Conservation (phyloP, 2,113 vertebrate genomes). For the Pipra filicauda region DNA sequence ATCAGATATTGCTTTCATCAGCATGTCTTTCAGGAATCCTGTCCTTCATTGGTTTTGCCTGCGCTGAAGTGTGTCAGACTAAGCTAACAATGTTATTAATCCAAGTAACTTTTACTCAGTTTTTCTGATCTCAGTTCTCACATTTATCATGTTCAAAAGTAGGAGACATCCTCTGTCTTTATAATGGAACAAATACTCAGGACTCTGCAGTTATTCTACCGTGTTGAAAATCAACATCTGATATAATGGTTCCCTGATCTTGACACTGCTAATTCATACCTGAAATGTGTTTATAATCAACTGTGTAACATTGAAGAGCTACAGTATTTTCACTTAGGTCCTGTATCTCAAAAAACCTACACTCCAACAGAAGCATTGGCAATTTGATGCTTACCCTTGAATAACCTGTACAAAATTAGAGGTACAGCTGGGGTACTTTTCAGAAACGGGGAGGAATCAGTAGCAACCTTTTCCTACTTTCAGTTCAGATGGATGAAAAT, state of each 20-base stretch:
- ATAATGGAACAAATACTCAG: neutral
- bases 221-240: rapidly evolving
- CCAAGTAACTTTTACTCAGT: neutral
- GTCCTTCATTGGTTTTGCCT: neutral
- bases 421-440: neutral
- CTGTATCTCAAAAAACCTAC: neutral
- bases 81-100: neutral
- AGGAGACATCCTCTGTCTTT: neutral
- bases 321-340: rapidly evolving
- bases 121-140: neutral
- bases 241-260: neutral
- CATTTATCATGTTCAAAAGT: neutral
- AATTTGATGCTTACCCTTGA: neutral
- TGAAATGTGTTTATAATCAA: neutral
- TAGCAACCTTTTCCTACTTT: neutral
- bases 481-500: neutral
- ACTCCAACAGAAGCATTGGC: neutral
- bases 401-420: neutral
- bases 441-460: neutral
- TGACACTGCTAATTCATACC: neutral
- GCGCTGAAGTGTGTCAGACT: neutral
- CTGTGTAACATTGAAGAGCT: neutral
- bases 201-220: neutral
- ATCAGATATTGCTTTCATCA: neutral
- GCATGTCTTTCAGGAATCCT: neutral